Percentiles rank a stretch among this genome's conserved stretches.
Evolutionary conservation across 2,888 invertebrate species (phyloP).

Genomic region (Molorchus minor): DNA sequence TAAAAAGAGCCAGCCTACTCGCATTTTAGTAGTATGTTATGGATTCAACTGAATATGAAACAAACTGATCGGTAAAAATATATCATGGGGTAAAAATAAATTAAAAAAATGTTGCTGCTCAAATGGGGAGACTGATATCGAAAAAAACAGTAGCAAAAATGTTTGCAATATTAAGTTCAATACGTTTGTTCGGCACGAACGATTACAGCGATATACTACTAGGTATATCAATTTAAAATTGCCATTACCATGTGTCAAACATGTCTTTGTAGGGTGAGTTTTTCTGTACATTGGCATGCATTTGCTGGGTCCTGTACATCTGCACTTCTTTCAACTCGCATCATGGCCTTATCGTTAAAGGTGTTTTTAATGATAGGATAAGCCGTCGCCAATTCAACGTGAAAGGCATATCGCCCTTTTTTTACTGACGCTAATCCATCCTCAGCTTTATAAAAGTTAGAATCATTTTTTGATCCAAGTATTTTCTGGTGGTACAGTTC

Average conservation of each 20-base stretch:
- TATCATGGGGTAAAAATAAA: too few species aligned
- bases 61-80: too few species aligned
- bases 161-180: too few species aligned
- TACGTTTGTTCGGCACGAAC: too few species aligned
- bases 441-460: conserved; percentile 49
- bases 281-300: conserved; percentile 53
- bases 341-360: conserved; percentile 52
- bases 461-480: conserved; percentile 36
- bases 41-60: too few species aligned
- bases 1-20: too few species aligned
- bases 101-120: too few species aligned
- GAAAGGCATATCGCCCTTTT: conserved; percentile 57
- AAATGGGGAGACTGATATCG: too few species aligned
- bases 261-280: conserved; percentile 55
- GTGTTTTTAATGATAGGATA: conserved; percentile 55
- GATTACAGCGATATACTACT: too few species aligned
- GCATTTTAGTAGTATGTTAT: too few species aligned
- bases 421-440: conserved; percentile 50
- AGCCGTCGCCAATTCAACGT: conserved; percentile 54
- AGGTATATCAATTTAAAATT: too few species aligned
- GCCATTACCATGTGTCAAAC: conserved; percentile 55
- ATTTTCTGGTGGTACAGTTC: conserved; percentile 70
- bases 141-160: too few species aligned
- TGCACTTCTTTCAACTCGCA: conserved; percentile 57
- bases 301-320: conserved; percentile 48